Evolutionary conservation across 1,140 invertebrate genomes (phyloP).

Genomic region (Trypoxylus dichotomus): DNA sequence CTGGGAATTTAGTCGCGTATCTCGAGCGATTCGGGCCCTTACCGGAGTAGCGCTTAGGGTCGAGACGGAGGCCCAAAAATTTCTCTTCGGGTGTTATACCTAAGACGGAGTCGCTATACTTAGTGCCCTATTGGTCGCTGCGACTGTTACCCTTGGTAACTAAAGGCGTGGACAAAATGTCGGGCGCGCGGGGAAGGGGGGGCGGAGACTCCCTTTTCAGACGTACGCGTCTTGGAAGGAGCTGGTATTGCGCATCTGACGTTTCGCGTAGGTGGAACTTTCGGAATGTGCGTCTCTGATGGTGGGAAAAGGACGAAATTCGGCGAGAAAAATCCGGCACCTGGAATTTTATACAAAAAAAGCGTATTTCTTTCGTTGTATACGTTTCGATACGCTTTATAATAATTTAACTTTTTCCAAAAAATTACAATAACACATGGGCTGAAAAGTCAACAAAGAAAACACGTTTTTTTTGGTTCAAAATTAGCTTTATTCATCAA

Average conservation of each 20-base stretch:
- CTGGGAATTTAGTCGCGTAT: slow-evolving; percentile 31
- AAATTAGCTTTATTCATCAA: no score
- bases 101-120: slow-evolving; percentile 39
- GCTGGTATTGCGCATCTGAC: neutral
- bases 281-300: neutral
- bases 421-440: no score
- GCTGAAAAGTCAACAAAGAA: no score
- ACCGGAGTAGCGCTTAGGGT: slow-evolving; percentile 19
- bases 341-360: no score
- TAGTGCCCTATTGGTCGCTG: slow-evolving; percentile 45
- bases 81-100: slow-evolving; percentile 22
- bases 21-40: slow-evolving; percentile 44
- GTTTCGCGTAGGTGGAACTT: neutral
- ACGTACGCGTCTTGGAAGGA: neutral
- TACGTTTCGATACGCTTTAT: no score
- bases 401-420: no score
- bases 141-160: slow-evolving; percentile 44
- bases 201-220: neutral
- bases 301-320: no score
- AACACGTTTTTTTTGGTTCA: no score
- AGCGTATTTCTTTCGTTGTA: no score
- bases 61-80: neutral
- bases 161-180: slow-evolving; percentile 37
- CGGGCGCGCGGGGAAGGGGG: neutral
- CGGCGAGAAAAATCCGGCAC: no score